These are phyloP conservation scores for Gryllus longicercus DNA, from an alignment of 2,888 invertebrate species.

Conservation along the genomic window DNA sequence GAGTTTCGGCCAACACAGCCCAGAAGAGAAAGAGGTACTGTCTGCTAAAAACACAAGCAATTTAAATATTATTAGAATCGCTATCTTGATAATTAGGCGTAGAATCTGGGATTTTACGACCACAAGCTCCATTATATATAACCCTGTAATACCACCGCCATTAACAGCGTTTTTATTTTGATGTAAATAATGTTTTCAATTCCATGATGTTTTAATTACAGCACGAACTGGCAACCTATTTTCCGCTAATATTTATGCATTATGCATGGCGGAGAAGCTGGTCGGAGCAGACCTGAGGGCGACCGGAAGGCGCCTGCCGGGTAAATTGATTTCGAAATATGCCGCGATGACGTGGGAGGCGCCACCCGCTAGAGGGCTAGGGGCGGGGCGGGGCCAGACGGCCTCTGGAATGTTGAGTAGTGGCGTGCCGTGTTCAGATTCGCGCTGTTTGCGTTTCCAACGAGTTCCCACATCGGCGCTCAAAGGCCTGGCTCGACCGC, in stretches of 20 bases:
- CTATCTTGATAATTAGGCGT: constrained; percentile 5
- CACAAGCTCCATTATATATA: not conserved
- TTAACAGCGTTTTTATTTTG: constrained; percentile 7
- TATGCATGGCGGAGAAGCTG: not conserved
- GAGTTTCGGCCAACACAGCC: not conserved
- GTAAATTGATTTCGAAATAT: not conserved
- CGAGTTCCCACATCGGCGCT: not conserved
- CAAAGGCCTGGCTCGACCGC: too few relatives aligned
- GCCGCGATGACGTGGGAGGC: not conserved
- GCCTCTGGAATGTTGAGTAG: not conserved
- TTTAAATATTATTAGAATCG: constrained; percentile 17
- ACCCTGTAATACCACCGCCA: not conserved
- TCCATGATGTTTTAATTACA: constrained; percentile 10
- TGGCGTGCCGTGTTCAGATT: not conserved
- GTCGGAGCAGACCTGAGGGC: not conserved
- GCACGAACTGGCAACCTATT: not conserved
- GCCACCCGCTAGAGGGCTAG: not conserved
- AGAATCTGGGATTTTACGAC: not conserved
- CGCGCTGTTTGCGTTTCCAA: not conserved
- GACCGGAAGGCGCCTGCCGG: not conserved
- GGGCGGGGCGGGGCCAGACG: not conserved
- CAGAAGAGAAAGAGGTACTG: not conserved
- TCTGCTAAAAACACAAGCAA: not conserved
- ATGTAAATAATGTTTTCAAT: constrained; percentile 17
- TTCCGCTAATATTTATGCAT: not conserved